Base-by-base conservation (phyloP, 2,888 invertebrate genomes). In the Dyspetes luteomarginatus region DNA sequence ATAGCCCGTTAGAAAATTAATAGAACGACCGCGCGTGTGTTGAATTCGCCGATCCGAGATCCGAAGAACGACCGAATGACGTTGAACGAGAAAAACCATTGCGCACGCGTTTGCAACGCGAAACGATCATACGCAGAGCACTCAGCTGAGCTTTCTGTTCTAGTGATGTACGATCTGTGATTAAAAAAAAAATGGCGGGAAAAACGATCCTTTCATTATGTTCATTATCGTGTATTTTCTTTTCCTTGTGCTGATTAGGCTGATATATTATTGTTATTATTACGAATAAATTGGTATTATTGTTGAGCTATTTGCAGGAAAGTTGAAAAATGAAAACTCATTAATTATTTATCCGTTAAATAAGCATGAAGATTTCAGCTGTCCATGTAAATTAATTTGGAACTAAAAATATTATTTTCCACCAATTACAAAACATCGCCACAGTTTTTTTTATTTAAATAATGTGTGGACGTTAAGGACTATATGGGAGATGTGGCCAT, bases 1-100 rank as follows among this genome's bases (percentile, higher is more conserved):
- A 81, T 83, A 64, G 82, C 65, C 83, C 83, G 87, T 85, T 85
- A 83, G 83, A 84, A 87, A 87, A 87, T 86, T 86, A 84, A 86
- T 85, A 83, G 85, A 86, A 82, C 85, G 78, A 52, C 36, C 36
- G 36, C 36, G 7, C 36, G 7, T 12, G 36, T n/a, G 74, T 9
- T 60, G 28, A 68, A 73, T 45, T 56, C 52, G 50, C 22, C 7
- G 28, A 48, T 69, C 9, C 19, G 28, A 19, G 41, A 17, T 26
- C 30, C 3, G 19, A 56, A 15, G 43, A 48, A 77, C 56, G 62
- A 64, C 67, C 69, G 64, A 36, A 41, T 62, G 15, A 45, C 2
- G 9, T 55, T 36, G 4, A 24, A 17, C 71, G 71, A 50, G 65
- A 74, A 74, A 69, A 60, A 76, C 9, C 24, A 5, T 65, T 64